Evolutionary conservation across 1,140 invertebrate species (phyloP), one percentile per base, ranked within the genome.

Genomic region (Drosophila tani): DNA sequence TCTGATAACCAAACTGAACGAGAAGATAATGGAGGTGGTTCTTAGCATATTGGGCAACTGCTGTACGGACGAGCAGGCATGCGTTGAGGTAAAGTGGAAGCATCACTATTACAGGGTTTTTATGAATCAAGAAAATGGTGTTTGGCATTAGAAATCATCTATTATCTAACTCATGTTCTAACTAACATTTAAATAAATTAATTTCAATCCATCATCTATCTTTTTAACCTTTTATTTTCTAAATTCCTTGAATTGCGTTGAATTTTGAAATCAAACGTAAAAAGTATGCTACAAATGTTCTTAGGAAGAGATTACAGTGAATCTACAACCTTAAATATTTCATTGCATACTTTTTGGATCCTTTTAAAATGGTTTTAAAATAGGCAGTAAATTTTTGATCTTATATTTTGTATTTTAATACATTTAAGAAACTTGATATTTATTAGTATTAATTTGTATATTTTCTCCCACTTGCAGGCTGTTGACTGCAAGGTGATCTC

Each of bases 11-110:
- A 87, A 88, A 64, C 53, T 87, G 11, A 87, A 87, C 43, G 92
- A 93, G 59, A 92, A 93, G 78, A 92, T 94, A 50, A 80, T 94
- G 69, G 93, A 94, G 65, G 81, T 94, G 9, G 88, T 92, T 17
- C 70, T 94, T 11, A 94, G 94, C 68, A 94, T 94, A 79, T 84
- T 94, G 51, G 94, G 93, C 11, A 94, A 94, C 77, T 94, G 93
- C 73, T 93, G 94, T 64, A 92, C 94, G 15, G 93, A 94, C 56
- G 80, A 85, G 11, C 77, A 81, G 35, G 80, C 88, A 12, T 93
- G 92, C 45, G 78, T 81, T 35, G 90, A 92, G 82, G 91, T 75
- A 43, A 51, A 3, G 8, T 40, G 2, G 1, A 57, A 56, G 21
- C 11, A n/a, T 35, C 0, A 35, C 49, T 19, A 40, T 38, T 29